Base-by-base conservation (phyloP, 2,888 invertebrate genomes). In the Eurytoma californica region DNA sequence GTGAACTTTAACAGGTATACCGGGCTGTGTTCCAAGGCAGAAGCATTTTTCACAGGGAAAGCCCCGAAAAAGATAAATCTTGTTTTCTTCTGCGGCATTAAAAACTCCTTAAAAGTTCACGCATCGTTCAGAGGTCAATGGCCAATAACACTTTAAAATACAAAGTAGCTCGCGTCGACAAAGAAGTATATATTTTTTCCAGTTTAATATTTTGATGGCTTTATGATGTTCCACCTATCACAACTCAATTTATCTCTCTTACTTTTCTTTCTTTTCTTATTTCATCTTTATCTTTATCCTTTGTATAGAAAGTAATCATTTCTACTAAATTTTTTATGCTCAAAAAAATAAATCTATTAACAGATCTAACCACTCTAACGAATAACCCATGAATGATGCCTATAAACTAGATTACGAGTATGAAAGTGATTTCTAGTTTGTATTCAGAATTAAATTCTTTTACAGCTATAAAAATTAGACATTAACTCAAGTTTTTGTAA, bases 151-250 rank as follows among this genome's bases (percentile, higher is more conserved):
- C 67, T 47, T 55, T 28, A 53, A 74, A 53, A 60, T 79, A 76
- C 76, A 76, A 63, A 58, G 80, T 80, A 72, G 30, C 61, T 16
- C 3, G 1, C 9, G 12, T 28, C 24, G 28, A 65, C 7, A 49
- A 66, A 53, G n/a, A 49, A 13, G 51, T 39, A 28, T n/a, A 28
- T 16, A n/a, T 66, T 39, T 74, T 66, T 13, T 53, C 60, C 70
- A 66, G 51, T 72, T 75, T 75, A 55, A 67, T 72, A 58, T 76
- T 80, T 72, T 80, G 75, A 76, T 76, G 14, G 57, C 61, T 80
- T 75, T 76, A 74, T 67, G 70, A 13, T 39, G 20, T 67, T 67
- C 20, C 67, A 30, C 13, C n/a, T 39, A 55, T 70, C 66, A 53
- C 39, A n/a, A 69, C 58, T 58, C 60, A n/a, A 55, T 72, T 18